Percentiles rank a stretch among this genome's conserved stretches.
These are phyloP conservation scores for Oxyscelio sp. DNA, from an alignment of 2,888 invertebrate genomes.

Conservation along the genomic window DNA sequence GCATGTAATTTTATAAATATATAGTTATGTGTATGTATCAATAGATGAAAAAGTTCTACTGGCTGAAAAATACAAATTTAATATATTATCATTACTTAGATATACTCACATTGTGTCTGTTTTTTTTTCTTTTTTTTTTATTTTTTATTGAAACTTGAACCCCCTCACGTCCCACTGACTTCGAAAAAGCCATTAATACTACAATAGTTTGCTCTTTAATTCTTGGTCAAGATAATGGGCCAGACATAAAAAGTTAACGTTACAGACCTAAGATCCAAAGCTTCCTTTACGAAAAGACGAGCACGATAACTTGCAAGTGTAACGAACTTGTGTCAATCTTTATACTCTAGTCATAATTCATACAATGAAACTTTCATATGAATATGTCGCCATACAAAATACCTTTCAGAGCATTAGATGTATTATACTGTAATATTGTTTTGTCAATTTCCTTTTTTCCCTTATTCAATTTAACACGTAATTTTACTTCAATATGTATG, in stretches of 20 bases:
- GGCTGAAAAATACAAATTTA: constrained; percentile 73
- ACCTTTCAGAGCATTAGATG: constrained; percentile 30
- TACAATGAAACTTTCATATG: constrained; percentile 41
- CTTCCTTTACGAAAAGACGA: constrained; percentile 50
- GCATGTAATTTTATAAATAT: constrained; percentile 73
- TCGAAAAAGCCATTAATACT: constrained; percentile 51
- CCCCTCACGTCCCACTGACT: constrained; percentile 43
- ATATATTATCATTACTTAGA: constrained; percentile 60
- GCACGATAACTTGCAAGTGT: constrained; percentile 44
- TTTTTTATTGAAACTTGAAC: constrained; percentile 31
- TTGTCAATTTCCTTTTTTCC: background rate
- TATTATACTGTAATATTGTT: background rate
- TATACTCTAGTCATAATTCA: constrained; percentile 39
- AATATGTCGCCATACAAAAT: constrained; percentile 42
- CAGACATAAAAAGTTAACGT: constrained; percentile 45
- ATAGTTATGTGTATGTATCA: constrained; percentile 73
- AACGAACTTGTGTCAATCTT: constrained; percentile 46
- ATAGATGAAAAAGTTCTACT: constrained; percentile 72
- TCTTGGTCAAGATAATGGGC: constrained; percentile 37
- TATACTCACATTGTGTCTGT: constrained; percentile 32
- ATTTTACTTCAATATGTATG: constrained; percentile 22
- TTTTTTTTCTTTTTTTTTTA: constrained; percentile 11
- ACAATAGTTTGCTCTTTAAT: constrained; percentile 27
- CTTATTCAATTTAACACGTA: constrained; percentile 35
- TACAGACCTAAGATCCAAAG: constrained; percentile 55